Evolutionary conservation across 2,888 invertebrate genomes (phyloP).

Genomic region (Trachelus tabidus): DNA sequence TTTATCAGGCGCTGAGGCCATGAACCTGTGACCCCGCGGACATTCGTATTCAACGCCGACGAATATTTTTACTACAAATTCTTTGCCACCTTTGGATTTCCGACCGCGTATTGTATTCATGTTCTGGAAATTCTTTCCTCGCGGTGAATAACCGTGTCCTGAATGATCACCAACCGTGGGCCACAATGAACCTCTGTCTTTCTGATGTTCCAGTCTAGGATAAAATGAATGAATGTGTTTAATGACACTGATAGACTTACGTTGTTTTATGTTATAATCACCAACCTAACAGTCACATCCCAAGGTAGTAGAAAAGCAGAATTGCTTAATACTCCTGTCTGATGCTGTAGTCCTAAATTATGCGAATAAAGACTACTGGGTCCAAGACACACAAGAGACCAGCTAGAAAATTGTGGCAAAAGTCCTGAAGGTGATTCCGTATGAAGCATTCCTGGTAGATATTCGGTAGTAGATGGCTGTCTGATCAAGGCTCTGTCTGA

Average conservation of each 20-base stretch:
- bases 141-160: constrained; percentile 48
- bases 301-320: constrained; percentile 94
- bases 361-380: constrained; percentile 92
- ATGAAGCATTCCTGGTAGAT: constrained; percentile 92
- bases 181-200: constrained; percentile 63
- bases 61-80: constrained; percentile 82
- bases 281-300: constrained; percentile 81
- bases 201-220: constrained; percentile 63
- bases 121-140: constrained; percentile 60
- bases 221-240: not conserved
- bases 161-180: constrained; percentile 60
- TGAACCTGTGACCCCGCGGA: constrained; percentile 95
- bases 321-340: constrained; percentile 90
- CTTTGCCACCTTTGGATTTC: constrained; percentile 65
- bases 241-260: not conserved
- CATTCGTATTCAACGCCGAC: constrained; percentile 98
- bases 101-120: constrained; percentile 59
- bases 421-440: constrained; percentile 79
- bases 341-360: constrained; percentile 86
- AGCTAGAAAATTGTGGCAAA: constrained; percentile 89
- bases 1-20: constrained; percentile 88
- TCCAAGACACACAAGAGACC: constrained; percentile 91
- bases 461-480: constrained; percentile 88
- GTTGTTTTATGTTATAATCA: constrained; percentile 1
- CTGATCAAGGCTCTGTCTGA: constrained; percentile 72